Base-by-base conservation (phyloP, 1,140 invertebrate species). In the Drosophila miranda region DNA sequence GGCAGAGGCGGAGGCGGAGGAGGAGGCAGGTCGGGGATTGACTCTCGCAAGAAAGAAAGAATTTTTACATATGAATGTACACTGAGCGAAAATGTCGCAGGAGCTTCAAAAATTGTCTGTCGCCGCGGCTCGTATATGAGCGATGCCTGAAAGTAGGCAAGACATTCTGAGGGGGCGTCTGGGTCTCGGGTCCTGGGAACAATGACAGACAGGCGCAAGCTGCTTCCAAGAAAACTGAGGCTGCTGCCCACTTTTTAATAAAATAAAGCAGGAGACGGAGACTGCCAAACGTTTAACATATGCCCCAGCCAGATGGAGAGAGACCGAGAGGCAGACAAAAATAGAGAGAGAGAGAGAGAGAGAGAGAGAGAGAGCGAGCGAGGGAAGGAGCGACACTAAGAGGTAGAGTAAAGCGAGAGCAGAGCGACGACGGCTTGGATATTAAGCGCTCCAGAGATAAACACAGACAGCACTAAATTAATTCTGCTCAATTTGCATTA, bases 401-500 rank as follows among this genome's bases (percentile, higher is more conserved):
- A 42, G 26, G 19, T 3, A 16, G 16, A 28, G 42, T 53, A 44
- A 34, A 56, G 60, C 49, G n/a, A 28, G 48, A 42, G 56, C 73
- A 64, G 63, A 73, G 70, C 53, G 63, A 62, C 75, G 80, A 78
- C 54, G 80, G 80, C 71, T 75, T 83, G 80, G 34, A 84, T 83
- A 83, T 83, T 83, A 83, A 83, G 78, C 80, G 81, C 80, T 69
- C 72, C 71, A 70, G 74, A 81, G 80, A 84, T 86, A 84, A 86
- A 84, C 81, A 87, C 71, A 84, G 78, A 63, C 67, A 84, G 83
- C 68, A 83, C 80, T 88, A 88, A 88, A 88, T 88, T 88, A 88
- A 88, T 88, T 88, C 83, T 89, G 83, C 83, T 88, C 83, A 89
- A 88, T 88, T 88, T 88, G 84, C 83, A 88, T 88, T 89, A 77